Conservation (phyloP, 2,888 invertebrate genomes). For the Cheilosia pagana region DNA sequence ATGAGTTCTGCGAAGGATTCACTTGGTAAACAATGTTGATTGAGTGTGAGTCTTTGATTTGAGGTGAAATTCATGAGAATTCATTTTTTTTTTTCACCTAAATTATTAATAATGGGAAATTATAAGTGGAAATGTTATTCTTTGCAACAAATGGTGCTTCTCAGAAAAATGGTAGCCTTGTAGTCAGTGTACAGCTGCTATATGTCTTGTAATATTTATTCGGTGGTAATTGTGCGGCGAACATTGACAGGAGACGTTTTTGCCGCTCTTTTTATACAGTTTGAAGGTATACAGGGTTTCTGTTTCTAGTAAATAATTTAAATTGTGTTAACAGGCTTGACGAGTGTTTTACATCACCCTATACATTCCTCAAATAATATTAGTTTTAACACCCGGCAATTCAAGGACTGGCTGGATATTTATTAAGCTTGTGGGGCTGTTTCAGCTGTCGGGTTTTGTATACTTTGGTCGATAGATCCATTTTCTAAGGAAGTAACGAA, state of each 20-base stretch:
- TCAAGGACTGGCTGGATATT: no score
- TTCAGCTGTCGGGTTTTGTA: no score
- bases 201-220: neutral
- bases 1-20: constrained; percentile 27
- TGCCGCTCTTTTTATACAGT: neutral
- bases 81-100: neutral
- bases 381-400: no score
- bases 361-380: no score
- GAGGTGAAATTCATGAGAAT: neutral
- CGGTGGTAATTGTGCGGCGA: neutral
- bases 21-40: constrained; percentile 28
- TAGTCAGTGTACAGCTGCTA: neutral
- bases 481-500: no score
- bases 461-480: no score
- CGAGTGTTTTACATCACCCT: no score
- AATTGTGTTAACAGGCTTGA: no score
- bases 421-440: no score
- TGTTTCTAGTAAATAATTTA: no score
- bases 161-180: constrained; percentile 1
- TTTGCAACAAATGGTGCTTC: constrained; percentile 6
- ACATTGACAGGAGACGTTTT: neutral
- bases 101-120: constrained; percentile 7
- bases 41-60: constrained; percentile 9
- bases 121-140: neutral
- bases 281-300: neutral